Conservation (phyloP, 2,888 invertebrate species). For the Lypha dubia region DNA sequence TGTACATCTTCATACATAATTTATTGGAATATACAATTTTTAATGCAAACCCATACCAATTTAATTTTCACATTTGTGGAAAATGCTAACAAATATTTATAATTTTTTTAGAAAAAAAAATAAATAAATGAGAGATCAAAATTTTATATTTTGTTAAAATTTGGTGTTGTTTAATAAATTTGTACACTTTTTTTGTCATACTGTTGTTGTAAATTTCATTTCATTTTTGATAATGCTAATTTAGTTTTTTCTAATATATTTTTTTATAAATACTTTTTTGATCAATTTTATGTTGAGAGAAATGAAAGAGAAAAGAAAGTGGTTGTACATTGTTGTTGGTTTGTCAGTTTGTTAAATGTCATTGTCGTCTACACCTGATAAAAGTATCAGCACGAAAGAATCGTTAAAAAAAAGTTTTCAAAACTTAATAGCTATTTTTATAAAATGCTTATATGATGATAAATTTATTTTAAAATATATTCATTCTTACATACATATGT, state of each 20-base stretch:
- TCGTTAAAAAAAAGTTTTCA: too few species aligned
- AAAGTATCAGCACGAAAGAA: slow-evolving; percentile 16
- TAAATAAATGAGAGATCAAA: slow-evolving; percentile 23
- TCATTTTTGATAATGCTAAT: too few species aligned
- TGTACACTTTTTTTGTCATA: not conserved
- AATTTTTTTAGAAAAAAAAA: not conserved
- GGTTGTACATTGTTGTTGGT: slow-evolving; percentile 18
- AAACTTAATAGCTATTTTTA: slow-evolving; percentile 15
- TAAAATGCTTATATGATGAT: not conserved
- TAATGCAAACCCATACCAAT: slow-evolving; percentile 48
- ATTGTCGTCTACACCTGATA: slow-evolving; percentile 49
- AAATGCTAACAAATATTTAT: slow-evolving; percentile 40
- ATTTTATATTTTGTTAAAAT: slow-evolving; percentile 44
- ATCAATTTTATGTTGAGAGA: slow-evolving; percentile 9
- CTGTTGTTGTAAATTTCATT: slow-evolving; percentile 10
- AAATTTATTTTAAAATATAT: not conserved
- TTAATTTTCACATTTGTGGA: slow-evolving; percentile 24
- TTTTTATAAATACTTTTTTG: slow-evolving; percentile 50
- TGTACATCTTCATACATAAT: too few species aligned
- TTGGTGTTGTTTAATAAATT: slow-evolving; percentile 52
- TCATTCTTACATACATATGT: not conserved
- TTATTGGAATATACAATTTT: too few species aligned
- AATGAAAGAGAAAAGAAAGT: slow-evolving; percentile 24
- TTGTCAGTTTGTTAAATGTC: slow-evolving; percentile 15
- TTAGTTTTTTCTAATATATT: too few species aligned